Evolutionary conservation across 1,140 invertebrate species (phyloP).

Genomic region (Papilio aristodemus): DNA sequence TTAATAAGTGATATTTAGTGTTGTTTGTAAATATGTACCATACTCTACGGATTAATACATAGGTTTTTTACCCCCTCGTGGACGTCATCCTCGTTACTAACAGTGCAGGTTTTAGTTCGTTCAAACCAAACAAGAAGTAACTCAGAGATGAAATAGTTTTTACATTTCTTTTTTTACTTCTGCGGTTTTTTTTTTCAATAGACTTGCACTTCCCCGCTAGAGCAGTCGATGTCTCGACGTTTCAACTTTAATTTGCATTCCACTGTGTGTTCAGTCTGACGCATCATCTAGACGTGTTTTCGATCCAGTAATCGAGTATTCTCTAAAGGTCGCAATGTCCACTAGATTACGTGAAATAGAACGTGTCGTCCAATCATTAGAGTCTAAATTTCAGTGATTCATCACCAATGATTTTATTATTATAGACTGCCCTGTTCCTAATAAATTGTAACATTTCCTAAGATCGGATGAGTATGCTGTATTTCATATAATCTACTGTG

Average conservation of each 20-base stretch:
- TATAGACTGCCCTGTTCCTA: constrained; percentile 77
- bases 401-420: constrained; percentile 74
- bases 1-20: constrained; percentile 79
- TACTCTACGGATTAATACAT: constrained; percentile 62
- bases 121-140: constrained; percentile 23
- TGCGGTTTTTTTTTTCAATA: constrained; percentile 36
- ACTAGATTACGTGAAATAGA: constrained; percentile 74
- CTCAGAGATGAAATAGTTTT: constrained; percentile 45
- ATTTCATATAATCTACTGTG: constrained; percentile 74
- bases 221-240: constrained; percentile 46
- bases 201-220: constrained; percentile 50
- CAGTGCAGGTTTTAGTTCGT: constrained; percentile 55
- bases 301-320: constrained; percentile 57
- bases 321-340: constrained; percentile 43
- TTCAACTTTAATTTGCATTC: constrained; percentile 56
- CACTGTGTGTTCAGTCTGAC: constrained; percentile 44
- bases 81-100: constrained; percentile 55
- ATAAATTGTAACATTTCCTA: constrained; percentile 68
- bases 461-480: constrained; percentile 54
- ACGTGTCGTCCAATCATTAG: constrained; percentile 56
- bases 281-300: constrained; percentile 65
- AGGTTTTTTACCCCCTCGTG: constrained; percentile 58
- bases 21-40: constrained; percentile 81
- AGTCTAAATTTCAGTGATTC: constrained; percentile 77
- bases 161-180: constrained; percentile 38